Conservation (phyloP, 2,797 vertebrate genomes). For the Rachycentron canadum region DNA sequence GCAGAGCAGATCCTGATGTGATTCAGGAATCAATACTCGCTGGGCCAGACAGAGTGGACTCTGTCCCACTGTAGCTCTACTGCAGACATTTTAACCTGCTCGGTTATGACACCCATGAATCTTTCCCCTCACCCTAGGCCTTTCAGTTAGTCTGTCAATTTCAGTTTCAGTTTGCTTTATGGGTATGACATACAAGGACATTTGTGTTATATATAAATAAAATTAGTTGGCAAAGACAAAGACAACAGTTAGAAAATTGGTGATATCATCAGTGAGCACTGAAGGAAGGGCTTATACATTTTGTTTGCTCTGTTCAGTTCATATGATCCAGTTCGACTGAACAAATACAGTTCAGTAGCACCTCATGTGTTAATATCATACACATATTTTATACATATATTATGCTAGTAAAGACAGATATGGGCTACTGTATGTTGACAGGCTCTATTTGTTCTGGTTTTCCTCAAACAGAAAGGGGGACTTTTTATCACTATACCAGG, state of each 20-base stretch:
- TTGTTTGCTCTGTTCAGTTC: not conserved
- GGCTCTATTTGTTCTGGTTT: not conserved
- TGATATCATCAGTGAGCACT: not conserved
- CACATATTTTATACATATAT: not conserved
- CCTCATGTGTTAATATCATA: not conserved
- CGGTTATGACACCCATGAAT: constrained; percentile 41
- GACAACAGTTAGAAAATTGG: not conserved
- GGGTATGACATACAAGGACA: not conserved
- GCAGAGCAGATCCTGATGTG: constrained; percentile 43
- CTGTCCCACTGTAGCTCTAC: constrained; percentile 10
- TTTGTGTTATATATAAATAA: not conserved
- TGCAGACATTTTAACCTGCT: constrained; percentile 41
- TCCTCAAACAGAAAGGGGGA: too few species aligned
- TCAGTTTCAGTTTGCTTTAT: constrained; percentile 13
- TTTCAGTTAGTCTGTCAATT: constrained; percentile 24
- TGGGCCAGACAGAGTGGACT: constrained; percentile 47
- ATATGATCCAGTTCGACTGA: not conserved
- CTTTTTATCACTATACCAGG: not conserved
- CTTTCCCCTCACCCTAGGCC: constrained; percentile 13
- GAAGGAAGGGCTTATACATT: not conserved
- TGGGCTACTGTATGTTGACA: not conserved
- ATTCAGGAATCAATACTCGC: constrained; percentile 62
- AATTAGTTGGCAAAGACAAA: not conserved
- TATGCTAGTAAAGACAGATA: not conserved
- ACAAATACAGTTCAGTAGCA: not conserved